These are phyloP conservation scores for Microcebus murinus DNA, from an alignment of 2,113 vertebrate genomes.

Conservation along the genomic window DNA sequence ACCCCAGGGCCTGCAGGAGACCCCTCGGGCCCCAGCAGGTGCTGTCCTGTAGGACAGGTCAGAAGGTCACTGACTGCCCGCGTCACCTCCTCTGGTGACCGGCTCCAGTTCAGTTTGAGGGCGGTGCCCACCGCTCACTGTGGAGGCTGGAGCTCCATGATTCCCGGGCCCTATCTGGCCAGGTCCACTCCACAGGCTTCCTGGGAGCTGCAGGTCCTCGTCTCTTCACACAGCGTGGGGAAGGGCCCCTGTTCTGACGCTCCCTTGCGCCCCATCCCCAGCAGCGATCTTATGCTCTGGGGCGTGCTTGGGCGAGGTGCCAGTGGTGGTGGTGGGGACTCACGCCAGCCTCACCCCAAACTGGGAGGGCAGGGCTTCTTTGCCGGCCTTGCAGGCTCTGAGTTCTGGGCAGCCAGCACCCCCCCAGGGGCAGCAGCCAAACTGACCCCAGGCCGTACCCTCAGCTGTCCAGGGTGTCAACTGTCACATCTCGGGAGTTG, in stretches of 20 bases:
- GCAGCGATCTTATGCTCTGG: not conserved
- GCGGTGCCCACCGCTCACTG: not conserved
- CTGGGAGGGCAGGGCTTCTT: not conserved
- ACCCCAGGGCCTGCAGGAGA: no score
- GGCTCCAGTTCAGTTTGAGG: not conserved
- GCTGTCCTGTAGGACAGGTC: no score
- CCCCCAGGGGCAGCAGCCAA: not conserved
- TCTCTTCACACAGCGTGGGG: not conserved
- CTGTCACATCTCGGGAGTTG: rapidly evolving
- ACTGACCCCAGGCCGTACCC: no score
- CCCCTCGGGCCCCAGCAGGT: rapidly evolving
- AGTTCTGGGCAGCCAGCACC: not conserved
- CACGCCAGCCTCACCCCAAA: not conserved
- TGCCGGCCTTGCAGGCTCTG: not conserved
- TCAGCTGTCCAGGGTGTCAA: not conserved
- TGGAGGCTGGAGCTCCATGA: no score
- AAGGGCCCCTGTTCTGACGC: no score
- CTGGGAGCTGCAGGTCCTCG: not conserved
- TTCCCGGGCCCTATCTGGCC: no score
- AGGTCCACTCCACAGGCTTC: not conserved
- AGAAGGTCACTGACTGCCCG: no score
- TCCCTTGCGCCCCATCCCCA: not conserved
- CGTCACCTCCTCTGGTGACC: not conserved
- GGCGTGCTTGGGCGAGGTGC: not conserved
- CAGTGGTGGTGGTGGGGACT: no score